Conservation (phyloP, 2,797 vertebrate species). For the Apodemus agrarius region DNA sequence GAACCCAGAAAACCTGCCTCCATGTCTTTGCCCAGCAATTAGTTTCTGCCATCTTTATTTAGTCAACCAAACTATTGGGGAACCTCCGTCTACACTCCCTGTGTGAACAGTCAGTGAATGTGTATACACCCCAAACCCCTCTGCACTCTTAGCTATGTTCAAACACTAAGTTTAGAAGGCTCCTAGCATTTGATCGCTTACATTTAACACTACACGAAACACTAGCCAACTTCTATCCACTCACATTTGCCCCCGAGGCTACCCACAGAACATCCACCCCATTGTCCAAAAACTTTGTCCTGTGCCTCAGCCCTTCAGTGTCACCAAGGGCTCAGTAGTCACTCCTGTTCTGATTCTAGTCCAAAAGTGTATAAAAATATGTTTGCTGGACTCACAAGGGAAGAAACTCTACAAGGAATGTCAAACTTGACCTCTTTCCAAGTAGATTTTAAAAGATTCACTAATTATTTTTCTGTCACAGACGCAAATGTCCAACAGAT, state of each 20-base stretch:
- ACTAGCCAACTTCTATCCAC: neutral
- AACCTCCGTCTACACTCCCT: neutral
- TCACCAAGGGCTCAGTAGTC: neutral
- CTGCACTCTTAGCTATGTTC: conserved; percentile 14
- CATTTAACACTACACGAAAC: neutral
- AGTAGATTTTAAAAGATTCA: neutral
- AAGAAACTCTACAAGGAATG: neutral
- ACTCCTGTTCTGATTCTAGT: conserved; percentile 20
- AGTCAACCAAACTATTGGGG: no score
- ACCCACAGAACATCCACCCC: neutral
- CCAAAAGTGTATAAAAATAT: neutral
- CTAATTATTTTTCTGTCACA: conserved; percentile 32
- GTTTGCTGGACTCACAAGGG: neutral
- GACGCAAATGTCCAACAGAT: neutral
- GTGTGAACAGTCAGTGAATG: neutral
- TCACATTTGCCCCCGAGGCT: neutral
- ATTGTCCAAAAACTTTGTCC: neutral
- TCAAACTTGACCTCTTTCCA: neutral
- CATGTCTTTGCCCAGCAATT: neutral
- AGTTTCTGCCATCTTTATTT: neutral
- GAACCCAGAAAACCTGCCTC: neutral
- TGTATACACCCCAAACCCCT: neutral
- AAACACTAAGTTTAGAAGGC: conserved; percentile 4
- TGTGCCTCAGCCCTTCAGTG: neutral
- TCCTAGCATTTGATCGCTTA: neutral